Evolutionary conservation across 1,140 invertebrate species (phyloP).

Genomic region (Anoplolepis gracilipes): DNA sequence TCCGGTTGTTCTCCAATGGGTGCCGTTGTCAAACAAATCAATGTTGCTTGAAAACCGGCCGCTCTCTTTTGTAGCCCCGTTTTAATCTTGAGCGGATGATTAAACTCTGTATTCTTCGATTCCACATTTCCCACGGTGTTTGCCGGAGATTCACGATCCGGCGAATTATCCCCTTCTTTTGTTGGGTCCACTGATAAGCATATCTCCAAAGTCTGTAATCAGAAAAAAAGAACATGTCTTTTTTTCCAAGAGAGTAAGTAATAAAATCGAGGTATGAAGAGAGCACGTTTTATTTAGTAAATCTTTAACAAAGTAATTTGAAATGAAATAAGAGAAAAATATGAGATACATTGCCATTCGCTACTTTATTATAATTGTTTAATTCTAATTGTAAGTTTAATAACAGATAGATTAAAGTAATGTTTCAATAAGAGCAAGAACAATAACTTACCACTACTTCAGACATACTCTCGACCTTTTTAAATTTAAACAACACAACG

Average conservation of each 20-base stretch:
- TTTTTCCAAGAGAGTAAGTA: background rate
- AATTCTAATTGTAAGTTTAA: background rate
- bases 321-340: slow-evolving; percentile 15
- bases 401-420: background rate
- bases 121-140: slow-evolving; percentile 86
- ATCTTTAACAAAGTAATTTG: background rate
- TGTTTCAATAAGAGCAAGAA: slow-evolving; percentile 6
- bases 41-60: slow-evolving; percentile 97
- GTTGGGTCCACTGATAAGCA: slow-evolving; percentile 93
- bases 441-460: slow-evolving; percentile 92
- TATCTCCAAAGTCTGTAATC: slow-evolving; percentile 93
- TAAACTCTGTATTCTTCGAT: slow-evolving; percentile 82
- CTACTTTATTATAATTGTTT: background rate
- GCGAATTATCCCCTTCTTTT: slow-evolving; percentile 92
- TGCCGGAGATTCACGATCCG: slow-evolving; percentile 91
- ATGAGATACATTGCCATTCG: background rate
- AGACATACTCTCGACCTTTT: slow-evolving; percentile 94
- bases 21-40: slow-evolving; percentile 96
- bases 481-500: slow-evolving; percentile 98
- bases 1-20: slow-evolving; percentile 92
- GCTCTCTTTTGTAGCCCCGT: slow-evolving; percentile 92
- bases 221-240: background rate
- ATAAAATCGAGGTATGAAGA: background rate
- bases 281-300: background rate
- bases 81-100: slow-evolving; percentile 90